These are phyloP conservation scores for Lynx canadensis DNA, from an alignment of 2,113 vertebrate genomes.

Conservation along the genomic window DNA sequence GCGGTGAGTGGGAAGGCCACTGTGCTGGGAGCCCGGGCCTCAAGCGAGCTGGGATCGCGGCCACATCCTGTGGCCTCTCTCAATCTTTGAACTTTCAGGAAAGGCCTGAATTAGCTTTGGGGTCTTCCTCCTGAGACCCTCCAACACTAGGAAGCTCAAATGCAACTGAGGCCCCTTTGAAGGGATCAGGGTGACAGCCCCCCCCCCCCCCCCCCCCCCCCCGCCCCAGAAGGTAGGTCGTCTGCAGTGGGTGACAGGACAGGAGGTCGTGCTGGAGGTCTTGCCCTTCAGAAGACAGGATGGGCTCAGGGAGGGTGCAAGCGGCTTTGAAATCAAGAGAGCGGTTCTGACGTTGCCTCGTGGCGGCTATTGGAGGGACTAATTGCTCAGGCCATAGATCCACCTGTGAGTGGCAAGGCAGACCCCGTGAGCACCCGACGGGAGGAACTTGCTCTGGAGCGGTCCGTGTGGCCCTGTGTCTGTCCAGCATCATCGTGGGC, in stretches of 20 bases:
- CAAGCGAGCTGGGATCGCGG: too few species aligned
- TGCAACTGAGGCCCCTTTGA: too few species aligned
- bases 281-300: not conserved
- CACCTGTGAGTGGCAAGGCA: not conserved
- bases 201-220: too few species aligned
- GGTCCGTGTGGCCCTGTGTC: not conserved
- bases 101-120: not conserved
- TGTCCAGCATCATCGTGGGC: not conserved
- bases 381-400: not conserved
- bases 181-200: too few species aligned
- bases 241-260: not conserved
- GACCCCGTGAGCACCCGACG: not conserved
- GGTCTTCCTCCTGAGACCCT: not conserved
- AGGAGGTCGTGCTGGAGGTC: too few species aligned
- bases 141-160: not conserved
- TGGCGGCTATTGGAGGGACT: not conserved
- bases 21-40: too few species aligned
- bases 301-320: rapidly evolving
- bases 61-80: too few species aligned
- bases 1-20: too few species aligned
- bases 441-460: not conserved
- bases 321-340: not conserved
- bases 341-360: not conserved
- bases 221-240: not conserved
- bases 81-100: not conserved